Conservation (phyloP, 2,113 vertebrate genomes). For the Alaudala cheleensis region DNA sequence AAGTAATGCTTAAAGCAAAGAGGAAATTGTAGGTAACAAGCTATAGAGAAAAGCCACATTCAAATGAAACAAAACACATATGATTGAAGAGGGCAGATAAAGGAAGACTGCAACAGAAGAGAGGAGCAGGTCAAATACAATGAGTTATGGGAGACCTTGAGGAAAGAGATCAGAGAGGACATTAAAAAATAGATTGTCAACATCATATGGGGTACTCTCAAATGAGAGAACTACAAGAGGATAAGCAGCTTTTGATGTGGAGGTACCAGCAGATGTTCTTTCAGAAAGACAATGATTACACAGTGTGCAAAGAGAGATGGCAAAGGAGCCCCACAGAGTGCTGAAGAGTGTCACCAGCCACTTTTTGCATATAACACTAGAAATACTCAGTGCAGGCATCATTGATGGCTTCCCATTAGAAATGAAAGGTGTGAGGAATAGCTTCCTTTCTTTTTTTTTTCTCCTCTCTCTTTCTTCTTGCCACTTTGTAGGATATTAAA, state of each 20-base stretch:
- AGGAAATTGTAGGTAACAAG: not conserved
- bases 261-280: slow-evolving; percentile 32
- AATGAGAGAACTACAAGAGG: slow-evolving; percentile 61
- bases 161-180: slow-evolving; percentile 57
- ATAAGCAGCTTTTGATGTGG: slow-evolving; percentile 65
- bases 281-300: slow-evolving; percentile 58
- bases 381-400: not conserved
- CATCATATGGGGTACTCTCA: slow-evolving; percentile 51
- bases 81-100: slow-evolving; percentile 35
- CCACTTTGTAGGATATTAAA: not conserved
- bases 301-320: slow-evolving; percentile 31
- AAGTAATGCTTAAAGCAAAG: slow-evolving; percentile 13
- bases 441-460: not conserved
- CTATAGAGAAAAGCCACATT: not conserved
- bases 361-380: not conserved
- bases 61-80: slow-evolving; percentile 9
- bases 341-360: not conserved
- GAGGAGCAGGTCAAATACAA: not conserved
- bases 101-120: slow-evolving; percentile 15
- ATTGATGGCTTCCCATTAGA: not conserved
- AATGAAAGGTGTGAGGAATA: not conserved
- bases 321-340: slow-evolving; percentile 43
- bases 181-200: slow-evolving; percentile 44
- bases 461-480: not conserved
- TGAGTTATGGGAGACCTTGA: slow-evolving; percentile 16